phyloP scores from a whole-genome alignment of 92 coral and sea anemone genomes.

The Porites evermanni region DNA sequence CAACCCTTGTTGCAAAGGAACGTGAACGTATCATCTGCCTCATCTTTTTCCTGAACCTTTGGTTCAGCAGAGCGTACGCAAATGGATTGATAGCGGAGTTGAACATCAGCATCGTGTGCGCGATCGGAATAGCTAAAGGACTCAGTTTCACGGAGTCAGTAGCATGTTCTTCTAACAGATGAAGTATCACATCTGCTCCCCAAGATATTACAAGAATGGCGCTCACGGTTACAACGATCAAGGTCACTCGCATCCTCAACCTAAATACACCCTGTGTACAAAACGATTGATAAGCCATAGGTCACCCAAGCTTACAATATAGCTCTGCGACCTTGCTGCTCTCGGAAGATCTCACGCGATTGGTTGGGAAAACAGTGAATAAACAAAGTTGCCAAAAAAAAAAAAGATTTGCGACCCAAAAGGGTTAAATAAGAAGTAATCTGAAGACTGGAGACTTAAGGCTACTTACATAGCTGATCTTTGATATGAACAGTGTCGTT shows the following conservation, averaged over 20 bases:
- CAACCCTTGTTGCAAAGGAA: background rate
- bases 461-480: too few relatives aligned
- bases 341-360: too few relatives aligned
- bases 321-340: too few relatives aligned
- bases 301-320: too few relatives aligned
- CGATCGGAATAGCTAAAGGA: background rate
- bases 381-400: too few relatives aligned
- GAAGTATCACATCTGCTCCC: background rate
- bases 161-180: background rate
- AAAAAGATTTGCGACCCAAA: too few relatives aligned
- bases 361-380: too few relatives aligned
- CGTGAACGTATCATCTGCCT: background rate
- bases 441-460: too few relatives aligned
- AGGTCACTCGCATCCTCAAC: background rate
- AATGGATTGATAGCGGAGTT: slow-evolving; percentile 1
- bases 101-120: background rate
- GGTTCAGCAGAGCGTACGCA: background rate
- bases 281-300: background rate
- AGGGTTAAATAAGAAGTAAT: too few relatives aligned
- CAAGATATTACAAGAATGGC: background rate
- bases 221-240: background rate
- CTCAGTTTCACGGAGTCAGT: background rate
- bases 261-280: background rate
- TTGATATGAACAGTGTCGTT: too few relatives aligned
- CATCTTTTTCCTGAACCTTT: background rate